Percentiles rank a stretch among this genome's conserved stretches.
Evolutionary conservation across 2,888 invertebrate species (phyloP).

Genomic region (Syrphus vitripennis): DNA sequence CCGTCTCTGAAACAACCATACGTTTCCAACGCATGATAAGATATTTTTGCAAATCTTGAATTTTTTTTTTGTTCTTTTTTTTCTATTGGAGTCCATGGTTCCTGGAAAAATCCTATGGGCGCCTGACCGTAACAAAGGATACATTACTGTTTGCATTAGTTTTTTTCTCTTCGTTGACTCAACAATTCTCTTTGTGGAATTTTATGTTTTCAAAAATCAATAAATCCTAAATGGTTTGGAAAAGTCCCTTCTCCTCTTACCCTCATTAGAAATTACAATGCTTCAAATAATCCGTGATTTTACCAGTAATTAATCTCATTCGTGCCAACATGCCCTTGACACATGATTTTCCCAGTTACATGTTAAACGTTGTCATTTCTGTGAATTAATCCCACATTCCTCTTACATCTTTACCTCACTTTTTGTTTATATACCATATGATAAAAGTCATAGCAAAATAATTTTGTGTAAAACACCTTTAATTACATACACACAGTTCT

Average conservation of each 20-base stretch:
- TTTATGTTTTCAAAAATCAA: neutral
- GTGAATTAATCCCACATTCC: slow-evolving; percentile 6
- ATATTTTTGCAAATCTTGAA: too few species aligned
- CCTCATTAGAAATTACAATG: neutral
- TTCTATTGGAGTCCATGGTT: too few species aligned
- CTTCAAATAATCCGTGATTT: slow-evolving; percentile 7
- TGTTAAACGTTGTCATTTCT: slow-evolving; percentile 38
- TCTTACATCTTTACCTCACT: neutral
- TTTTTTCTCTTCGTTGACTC: too few species aligned
- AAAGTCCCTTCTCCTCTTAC: neutral
- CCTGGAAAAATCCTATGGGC: too few species aligned
- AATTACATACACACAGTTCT: slow-evolving; percentile 39
- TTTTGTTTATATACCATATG: neutral
- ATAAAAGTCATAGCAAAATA: slow-evolving; percentile 50
- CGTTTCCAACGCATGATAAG: too few species aligned
- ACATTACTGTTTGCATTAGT: too few species aligned
- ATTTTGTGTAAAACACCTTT: slow-evolving; percentile 62
- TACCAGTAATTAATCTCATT: slow-evolving; percentile 40
- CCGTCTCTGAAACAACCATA: too few species aligned
- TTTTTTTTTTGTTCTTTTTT: too few species aligned
- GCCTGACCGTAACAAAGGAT: too few species aligned
- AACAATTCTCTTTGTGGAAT: too few species aligned
- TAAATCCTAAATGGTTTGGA: neutral
- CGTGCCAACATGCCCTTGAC: slow-evolving; percentile 49
- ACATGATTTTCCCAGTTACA: slow-evolving; percentile 37